These are phyloP conservation scores for Apamea sordens DNA, from an alignment of 2,888 invertebrate genomes.

Conservation along the genomic window DNA sequence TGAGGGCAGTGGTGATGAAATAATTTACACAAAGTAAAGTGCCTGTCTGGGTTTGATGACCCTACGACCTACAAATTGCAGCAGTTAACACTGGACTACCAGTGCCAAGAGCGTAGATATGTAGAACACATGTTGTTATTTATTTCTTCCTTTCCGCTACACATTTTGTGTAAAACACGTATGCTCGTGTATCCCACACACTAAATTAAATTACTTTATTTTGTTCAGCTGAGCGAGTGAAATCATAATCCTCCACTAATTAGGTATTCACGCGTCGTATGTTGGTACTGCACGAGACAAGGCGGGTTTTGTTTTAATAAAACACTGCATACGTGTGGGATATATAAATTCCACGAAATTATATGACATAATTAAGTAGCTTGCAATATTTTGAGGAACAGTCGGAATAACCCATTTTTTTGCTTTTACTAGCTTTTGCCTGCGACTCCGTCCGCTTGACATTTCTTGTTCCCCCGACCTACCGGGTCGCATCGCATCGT, in stretches of 20 bases:
- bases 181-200: conserved; percentile 5
- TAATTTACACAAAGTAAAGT: too few species aligned
- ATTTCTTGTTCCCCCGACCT: too few species aligned
- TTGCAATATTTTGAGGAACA: conserved; percentile 3
- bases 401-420: background rate
- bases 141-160: background rate
- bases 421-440: too few species aligned
- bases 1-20: too few species aligned
- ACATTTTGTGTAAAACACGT: conserved; percentile 11
- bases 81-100: background rate
- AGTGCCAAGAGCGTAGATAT: background rate
- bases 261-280: conserved; percentile 64
- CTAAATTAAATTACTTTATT: conserved; percentile 61
- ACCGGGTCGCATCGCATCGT: too few species aligned
- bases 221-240: conserved; percentile 52
- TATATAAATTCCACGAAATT: conserved; percentile 46
- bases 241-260: conserved; percentile 62
- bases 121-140: background rate
- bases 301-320: conserved; percentile 52
- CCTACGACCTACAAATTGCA: background rate
- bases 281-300: conserved; percentile 54
- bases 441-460: too few species aligned
- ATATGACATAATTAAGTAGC: conserved; percentile 8
- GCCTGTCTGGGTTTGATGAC: too few species aligned
- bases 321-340: conserved; percentile 51